Base-by-base conservation (phyloP, 2,113 vertebrate genomes). In the Actenoides hombroni region DNA sequence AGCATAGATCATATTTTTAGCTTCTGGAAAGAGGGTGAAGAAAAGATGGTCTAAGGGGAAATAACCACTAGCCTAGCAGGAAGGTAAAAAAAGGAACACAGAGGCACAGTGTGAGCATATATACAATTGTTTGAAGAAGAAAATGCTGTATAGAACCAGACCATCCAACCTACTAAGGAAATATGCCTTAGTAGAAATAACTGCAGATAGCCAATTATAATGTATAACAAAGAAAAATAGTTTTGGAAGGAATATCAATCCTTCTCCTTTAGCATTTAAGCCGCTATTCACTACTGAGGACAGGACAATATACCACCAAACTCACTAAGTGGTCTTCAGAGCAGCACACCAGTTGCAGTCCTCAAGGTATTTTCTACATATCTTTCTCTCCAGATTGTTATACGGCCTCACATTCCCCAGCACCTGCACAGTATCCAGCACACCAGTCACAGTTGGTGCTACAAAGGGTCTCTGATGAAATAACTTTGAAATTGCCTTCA, bases 11-110 rank as follows among this genome's bases (percentile, higher is more conserved):
- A 0, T 64, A 95, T 88, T 96, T 94, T 94, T 90, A 88, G 85
- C 92, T 90, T 48, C 82, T 90, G 78, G 57, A 85, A 93, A 88
- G 56, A 71, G 33, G 39, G 87, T 95, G 78, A 90, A 91, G 61
- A 71, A 82, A 87, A 91, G 68, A 83, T 63, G 77, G 77, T 96
- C 91, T 89, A 89, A 83, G 60, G 77, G 73, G 81, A 95, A 92
- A 92, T 92, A 89, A 91, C 61, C 69, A 81, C 86, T 53, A 92
- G 75, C 73, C 68, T 83, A 83, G 80, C 77, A 81, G 80, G 89
- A 83, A 86, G 80, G 80, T 77, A 91, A 81, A 81, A 86, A 94
- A 77, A 77, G 49, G 86, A 91, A 83, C 40, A 86, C 35, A 83
- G 88, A 88, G 48, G 46, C 73, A 65, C 68, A 61, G 49, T 44